Base-by-base conservation (phyloP, 2,797 vertebrate species). In the Brachyalestes nurse region DNA sequence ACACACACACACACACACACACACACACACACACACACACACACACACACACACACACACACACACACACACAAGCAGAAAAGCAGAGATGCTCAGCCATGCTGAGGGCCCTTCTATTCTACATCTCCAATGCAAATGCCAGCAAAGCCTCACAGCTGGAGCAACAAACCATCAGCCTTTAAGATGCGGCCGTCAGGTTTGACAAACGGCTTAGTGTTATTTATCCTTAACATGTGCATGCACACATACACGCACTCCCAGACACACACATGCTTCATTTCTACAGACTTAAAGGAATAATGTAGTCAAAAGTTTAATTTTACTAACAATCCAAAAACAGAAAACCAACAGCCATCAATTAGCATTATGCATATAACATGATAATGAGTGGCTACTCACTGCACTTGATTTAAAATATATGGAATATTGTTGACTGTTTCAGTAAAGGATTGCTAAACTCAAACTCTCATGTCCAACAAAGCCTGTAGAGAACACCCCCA, bases 131-230 rank as follows among this genome's bases (percentile, higher is more conserved):
- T 51, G 67, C 77, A 66, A 71, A 60, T 51, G 55, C 45, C 21
- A 9, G 34, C 45, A 8, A 70, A 57, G 65, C 47, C 53, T 60
- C 66, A 6, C 66, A 78, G 76, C 76, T 78, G 76, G 66, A 78
- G 66, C 66, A 66, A 71, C 66, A 78, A 78, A 19, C 40, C 17
- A 34, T 55, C 55, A 49, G 66, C 53, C 71, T 78, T 58, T 66
- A 69, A 78, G 77, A 64, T 16, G 25, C 6, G 5, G 42, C 19
- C 58, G 53, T 38, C 65, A 60, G 65, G 49, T 81, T 81, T 81
- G 73, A 81, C 66, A 77, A 71, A 81, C 64, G 40, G 79, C 55
- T 47, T 57, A n/a, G 49, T 55, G 28, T 76, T 57, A 64, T 72
- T 57, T 34, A 16, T 21, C 60, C 19, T 28, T 47, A 16, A 34